Base-by-base conservation (phyloP, 2,113 vertebrate genomes). In the Lepisosteus oculatus region DNA sequence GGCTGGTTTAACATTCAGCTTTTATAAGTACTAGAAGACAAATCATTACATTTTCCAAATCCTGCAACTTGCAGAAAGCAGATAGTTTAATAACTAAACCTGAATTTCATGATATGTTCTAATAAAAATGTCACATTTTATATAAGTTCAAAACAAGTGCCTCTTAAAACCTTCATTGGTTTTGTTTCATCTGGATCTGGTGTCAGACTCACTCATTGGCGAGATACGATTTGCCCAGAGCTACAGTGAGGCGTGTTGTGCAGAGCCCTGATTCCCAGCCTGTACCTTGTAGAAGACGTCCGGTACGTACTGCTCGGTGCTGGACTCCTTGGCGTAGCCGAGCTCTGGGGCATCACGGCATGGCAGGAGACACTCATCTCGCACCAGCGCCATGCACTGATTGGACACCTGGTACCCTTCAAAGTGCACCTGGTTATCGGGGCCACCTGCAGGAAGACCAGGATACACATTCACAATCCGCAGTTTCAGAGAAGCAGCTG, bases 361-460 rank as follows among this genome's bases (percentile, higher is more conserved):
- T 0, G 97, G 97, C 77, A 99, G 88, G 65, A 99, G 84, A 71
- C 97, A 99, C 79, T 98, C 97, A 2, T 99, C 97, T 0, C 96
- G 86, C 42, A 99, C 97, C 81, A 99, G 83, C 0, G 97, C 97
- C 97, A 99, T 99, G 93, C 97, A 99, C 91, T 99, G 97, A 69
- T 99, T 99, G 0, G 97, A 99, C 65, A 99, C 97, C 82, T 99
- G 97, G 84, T 99, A 99, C 0, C 97, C 96, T 74, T 99, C 97
- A 56, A 99, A 99, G 86, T 99, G 97, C 68, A 99, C 97, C 88
- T 99, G 97, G 89, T 99, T 99, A 85, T 99, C 97, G 0, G 97
- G 97, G 72, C 97, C 96, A 13, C 97, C 97, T 99, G 88, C 12
- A 77, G 13, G 84, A 51, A 84, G 71, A 72, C 17, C 3, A 8